Conservation (phyloP, 2,113 vertebrate genomes). For the Pachycephala philippinensis region DNA sequence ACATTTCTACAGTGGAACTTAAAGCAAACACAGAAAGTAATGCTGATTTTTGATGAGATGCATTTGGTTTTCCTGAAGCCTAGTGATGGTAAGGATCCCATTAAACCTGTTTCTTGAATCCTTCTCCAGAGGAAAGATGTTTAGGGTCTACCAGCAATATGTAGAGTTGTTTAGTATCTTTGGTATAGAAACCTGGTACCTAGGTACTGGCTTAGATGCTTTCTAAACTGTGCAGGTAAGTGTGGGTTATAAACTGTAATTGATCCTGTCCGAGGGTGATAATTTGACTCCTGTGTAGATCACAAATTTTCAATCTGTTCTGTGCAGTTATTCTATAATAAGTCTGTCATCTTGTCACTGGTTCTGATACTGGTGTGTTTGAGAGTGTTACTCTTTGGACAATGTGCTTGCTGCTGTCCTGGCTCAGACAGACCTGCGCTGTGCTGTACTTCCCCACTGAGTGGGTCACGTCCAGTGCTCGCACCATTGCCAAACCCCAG, state of each 20-base stretch:
- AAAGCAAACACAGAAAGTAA: not conserved
- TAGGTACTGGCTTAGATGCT: not conserved
- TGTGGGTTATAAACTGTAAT: not conserved
- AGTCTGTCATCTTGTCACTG: not conserved
- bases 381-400: not conserved
- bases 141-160: not conserved
- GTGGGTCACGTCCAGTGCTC: not conserved
- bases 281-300: not conserved
- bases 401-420: not conserved
- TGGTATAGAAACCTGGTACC: not conserved
- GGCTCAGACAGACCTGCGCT: accelerated
- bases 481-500: not conserved
- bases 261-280: not conserved
- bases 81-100: not conserved
- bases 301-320: not conserved
- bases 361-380: not conserved
- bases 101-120: not conserved
- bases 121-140: not conserved
- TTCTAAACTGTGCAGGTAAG: not conserved
- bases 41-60: not conserved
- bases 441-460: not conserved
- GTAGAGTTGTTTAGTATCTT: not conserved
- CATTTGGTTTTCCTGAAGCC: not conserved
- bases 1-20: not conserved
- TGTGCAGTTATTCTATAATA: not conserved